Percentiles rank a stretch among this genome's conserved stretches.
Conservation (phyloP, 23 tunicate species). For the Oikopleura dioica region DNA sequence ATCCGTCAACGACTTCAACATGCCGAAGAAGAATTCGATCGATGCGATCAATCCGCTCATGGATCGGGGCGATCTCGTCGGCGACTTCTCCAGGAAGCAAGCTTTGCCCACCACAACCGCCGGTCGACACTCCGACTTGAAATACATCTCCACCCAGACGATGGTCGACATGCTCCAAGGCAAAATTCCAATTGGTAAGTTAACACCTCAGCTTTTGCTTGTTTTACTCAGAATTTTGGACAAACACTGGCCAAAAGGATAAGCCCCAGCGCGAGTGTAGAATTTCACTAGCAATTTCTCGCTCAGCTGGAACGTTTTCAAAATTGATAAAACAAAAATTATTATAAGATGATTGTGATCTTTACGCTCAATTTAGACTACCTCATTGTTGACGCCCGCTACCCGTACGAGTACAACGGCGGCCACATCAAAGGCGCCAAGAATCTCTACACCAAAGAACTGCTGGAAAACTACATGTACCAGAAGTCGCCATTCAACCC, state of each 20-base stretch:
- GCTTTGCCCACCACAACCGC: not conserved
- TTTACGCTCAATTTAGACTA: not conserved
- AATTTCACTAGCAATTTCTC: not conserved
- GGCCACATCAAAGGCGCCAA: not conserved
- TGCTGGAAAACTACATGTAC: not conserved
- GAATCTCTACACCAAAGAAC: constrained; percentile 6
- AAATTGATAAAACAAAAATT: too few relatives aligned
- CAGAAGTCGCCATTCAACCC: too few relatives aligned
- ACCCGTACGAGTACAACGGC: constrained; percentile 2
- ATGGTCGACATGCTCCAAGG: constrained; percentile 12
- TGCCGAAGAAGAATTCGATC: not conserved
- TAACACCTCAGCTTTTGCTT: not conserved
- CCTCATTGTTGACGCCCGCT: constrained; percentile 5
- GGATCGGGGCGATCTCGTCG: constrained; percentile 9
- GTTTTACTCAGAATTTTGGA: too few relatives aligned
- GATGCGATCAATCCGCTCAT: not conserved
- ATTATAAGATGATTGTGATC: too few relatives aligned
- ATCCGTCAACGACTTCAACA: not conserved
- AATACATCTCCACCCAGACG: constrained; percentile 4
- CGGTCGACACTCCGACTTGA: constrained; percentile 3
- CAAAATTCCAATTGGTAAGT: not conserved
- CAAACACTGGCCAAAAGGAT: too few relatives aligned
- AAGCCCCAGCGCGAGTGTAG: not conserved
- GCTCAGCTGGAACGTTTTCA: too few relatives aligned
- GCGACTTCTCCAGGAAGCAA: not conserved